Evolutionary conservation across 2,797 vertebrate species (phyloP), one percentile per base, ranked within the genome.

Genomic region (Argentina silus): DNA sequence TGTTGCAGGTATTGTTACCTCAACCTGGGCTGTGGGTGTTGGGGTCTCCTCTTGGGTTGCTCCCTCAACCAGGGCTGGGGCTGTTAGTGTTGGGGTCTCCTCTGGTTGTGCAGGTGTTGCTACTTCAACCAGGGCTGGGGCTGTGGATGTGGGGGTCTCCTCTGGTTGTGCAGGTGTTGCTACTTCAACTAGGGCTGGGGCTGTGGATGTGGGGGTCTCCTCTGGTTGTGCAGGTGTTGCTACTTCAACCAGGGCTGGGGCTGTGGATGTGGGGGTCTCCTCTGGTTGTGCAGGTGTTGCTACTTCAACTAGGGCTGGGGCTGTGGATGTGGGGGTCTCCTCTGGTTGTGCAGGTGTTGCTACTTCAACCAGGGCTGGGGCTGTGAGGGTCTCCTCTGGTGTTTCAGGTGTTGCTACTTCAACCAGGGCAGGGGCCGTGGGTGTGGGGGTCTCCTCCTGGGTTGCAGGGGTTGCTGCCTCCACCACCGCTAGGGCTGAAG

Each of bases 31-130:
- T 6, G 50, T 17, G 2, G 15, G 7, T 17, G 0, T 61, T 0
- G 79, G 0, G 1, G 23, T 4, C 1, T n/a, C 51, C 59, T 82
- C 81, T 15, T 9, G 67, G 19, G n/a, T 8, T n/a, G 50, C 42
- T 17, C 5, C 27, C 7, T 2, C 66, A 3, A 15, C 55, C 2
- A 11, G 36, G 15, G 7, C 5, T 9, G 55, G 12, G 3, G 51
- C 51, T 3, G 51, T 10, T 10, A n/a, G 5, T 3, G 51, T 3
- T n/a, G 51, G 12, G 50, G 12, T 14, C 10, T 14, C 10, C 12
- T 53, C 51, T 53, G 51, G 0, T 42, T 27, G 7, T 19, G 42
- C 17, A 0, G 53, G n/a, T 44, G n/a, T 62, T 62, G 6, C 12
- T 62, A 15, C 50, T 51, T 15, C 50, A 12, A 51, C 11, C 57